Base-by-base conservation (phyloP, 2,113 vertebrate species). In the Psophia crepitans region DNA sequence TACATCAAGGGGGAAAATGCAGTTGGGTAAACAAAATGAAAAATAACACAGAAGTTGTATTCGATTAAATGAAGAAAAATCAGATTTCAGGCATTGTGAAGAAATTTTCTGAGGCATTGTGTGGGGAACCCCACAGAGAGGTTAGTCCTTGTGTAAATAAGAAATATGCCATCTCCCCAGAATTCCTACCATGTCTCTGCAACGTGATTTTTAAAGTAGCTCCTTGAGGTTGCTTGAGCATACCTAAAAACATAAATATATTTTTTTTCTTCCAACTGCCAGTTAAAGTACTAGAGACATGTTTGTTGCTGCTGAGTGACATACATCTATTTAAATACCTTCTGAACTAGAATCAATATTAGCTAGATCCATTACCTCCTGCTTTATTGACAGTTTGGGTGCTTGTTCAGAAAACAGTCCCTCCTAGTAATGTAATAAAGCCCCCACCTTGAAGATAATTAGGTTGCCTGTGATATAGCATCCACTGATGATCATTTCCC, bases 361-460 rank as follows among this genome's bases (percentile, higher is more conserved):
- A 91, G 75, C 90, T 63, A 87, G 90, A 94, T 96, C 87, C 95
- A 96, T 96, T 97, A 96, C 89, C 91, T 91, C 78, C 90, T 88
- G 70, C 30, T 91, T 91, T 95, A 91, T 94, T 90, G 92, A 78
- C 93, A 95, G 93, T 49, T 96, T 84, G 82, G 96, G 61, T 94
- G 71, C 93, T 95, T 91, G 75, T 85, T 94, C 96, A 93, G 92
- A 96, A 94, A 96, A 88, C 96, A 97, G 84, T 85, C 93, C 63
- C 70, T 94, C 61, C 58, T 54, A 93, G 78, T 96, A 97, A 96
- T 88, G 82, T 77, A 97, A 96, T 96, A 96, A 96, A 90, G 54
- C 82, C 85, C 78, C 87, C 92, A 94, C 93, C 96, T 91, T 77
- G 46, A 82, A 96, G 92, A 86, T 95, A 95, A 96, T 97, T 85